Evolutionary conservation across 1,140 invertebrate species (phyloP).

Genomic region (Nylanderia fulva): DNA sequence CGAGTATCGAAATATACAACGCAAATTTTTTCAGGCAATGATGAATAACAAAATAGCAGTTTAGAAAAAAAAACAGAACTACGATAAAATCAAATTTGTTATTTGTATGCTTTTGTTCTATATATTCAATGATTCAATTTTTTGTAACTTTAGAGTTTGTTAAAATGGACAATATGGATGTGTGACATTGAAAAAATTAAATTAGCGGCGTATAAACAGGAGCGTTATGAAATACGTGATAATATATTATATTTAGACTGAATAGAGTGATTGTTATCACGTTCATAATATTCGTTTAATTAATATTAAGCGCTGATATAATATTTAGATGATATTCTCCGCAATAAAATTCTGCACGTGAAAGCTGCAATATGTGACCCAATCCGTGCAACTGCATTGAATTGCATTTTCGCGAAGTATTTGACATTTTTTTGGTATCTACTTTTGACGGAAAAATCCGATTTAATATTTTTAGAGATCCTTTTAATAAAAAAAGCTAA

Average conservation of each 20-base stretch:
- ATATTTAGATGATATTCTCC: not conserved
- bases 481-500: not conserved
- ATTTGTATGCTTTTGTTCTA: not conserved
- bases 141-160: not conserved
- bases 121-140: not conserved
- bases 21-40: not conserved
- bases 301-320: not conserved
- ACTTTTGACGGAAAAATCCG: not conserved
- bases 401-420: conserved; percentile 8
- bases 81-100: not conserved
- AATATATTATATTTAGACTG: not conserved
- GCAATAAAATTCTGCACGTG: conserved; percentile 16
- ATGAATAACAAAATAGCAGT: conserved; percentile 1
- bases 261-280: not conserved
- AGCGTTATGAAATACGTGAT: not conserved
- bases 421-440: not conserved
- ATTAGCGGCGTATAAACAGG: not conserved
- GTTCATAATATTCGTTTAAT: not conserved
- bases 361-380: not conserved
- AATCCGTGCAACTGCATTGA: conserved; percentile 4
- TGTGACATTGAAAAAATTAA: conserved; percentile 1
- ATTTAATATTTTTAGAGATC: not conserved
- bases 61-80: conserved; percentile 11
- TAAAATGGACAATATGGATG: not conserved
- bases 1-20: not conserved